Percentiles rank a stretch among this genome's conserved stretches.
Evolutionary conservation across 2,888 invertebrate species (phyloP).

Genomic region (Cloeon dipterum): DNA sequence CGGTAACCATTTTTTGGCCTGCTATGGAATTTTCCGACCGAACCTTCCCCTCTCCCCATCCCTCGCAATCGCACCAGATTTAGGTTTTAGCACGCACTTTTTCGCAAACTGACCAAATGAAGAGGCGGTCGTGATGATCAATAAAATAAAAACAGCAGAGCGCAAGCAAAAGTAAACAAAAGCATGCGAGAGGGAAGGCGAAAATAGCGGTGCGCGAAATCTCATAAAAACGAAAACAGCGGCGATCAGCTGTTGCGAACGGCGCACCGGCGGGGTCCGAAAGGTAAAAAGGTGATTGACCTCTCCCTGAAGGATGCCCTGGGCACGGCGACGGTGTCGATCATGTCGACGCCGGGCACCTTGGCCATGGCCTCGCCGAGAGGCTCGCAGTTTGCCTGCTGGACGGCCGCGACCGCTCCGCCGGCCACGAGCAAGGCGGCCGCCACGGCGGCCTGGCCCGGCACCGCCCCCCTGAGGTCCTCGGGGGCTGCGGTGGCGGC

Average conservation of each 20-base stretch:
- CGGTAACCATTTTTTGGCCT: too few species aligned
- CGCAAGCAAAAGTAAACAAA: too few species aligned
- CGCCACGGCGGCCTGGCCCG: conserved; percentile 2
- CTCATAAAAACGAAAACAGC: conserved; percentile 1
- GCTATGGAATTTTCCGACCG: too few species aligned
- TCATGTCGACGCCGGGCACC: conserved; percentile 16
- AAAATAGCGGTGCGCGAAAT: too few species aligned
- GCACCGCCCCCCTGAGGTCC: conserved; percentile 1
- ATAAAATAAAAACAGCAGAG: too few species aligned
- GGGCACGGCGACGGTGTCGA: conserved; percentile 4
- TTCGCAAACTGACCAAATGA: too few species aligned
- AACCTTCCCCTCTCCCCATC: too few species aligned
- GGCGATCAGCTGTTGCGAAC: too few species aligned
- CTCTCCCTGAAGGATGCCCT: conserved; percentile 31
- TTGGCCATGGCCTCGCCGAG: conserved; percentile 33
- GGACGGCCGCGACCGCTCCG: conserved; percentile 16
- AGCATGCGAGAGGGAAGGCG: too few species aligned
- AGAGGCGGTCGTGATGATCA: too few species aligned
- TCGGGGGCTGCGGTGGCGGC: conserved; percentile 4
- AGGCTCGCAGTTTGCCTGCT: conserved; percentile 50
- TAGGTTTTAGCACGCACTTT: too few species aligned
- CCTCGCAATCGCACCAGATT: too few species aligned
- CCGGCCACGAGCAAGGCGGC: conserved; percentile 2
- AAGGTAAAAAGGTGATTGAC: conserved; percentile 16
- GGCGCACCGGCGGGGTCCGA: conserved; percentile 3